Percentiles rank a stretch among this genome's conserved stretches.
Evolutionary conservation across 2,888 invertebrate genomes (phyloP).

Genomic region (Andrena trimmerana): DNA sequence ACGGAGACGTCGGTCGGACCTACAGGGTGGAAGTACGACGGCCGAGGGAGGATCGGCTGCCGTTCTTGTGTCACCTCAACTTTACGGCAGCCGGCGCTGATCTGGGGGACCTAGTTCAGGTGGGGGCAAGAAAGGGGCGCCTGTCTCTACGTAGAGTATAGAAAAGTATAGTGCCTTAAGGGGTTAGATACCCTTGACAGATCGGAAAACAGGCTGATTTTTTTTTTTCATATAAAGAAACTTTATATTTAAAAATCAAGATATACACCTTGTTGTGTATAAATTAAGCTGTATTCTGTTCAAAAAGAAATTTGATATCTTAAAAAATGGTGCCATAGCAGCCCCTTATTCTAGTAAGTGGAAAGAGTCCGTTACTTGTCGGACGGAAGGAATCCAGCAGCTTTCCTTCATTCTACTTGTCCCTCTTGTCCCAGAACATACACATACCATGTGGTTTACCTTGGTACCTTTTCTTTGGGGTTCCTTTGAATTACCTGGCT

Average conservation of each 20-base stretch:
- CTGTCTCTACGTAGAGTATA: slow-evolving; percentile 24
- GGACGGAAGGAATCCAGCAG: slow-evolving; percentile 22
- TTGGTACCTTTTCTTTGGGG: neutral
- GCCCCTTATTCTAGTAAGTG: neutral
- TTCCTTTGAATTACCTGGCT: neutral
- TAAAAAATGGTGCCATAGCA: too few relatives aligned
- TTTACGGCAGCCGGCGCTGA: slow-evolving; percentile 92
- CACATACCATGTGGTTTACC: slow-evolving; percentile 49
- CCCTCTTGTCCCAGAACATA: neutral
- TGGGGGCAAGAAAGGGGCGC: slow-evolving; percentile 77
- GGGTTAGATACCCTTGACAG: too few relatives aligned
- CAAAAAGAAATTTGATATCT: too few relatives aligned
- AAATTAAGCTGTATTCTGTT: too few relatives aligned
- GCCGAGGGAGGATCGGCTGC: slow-evolving; percentile 91
- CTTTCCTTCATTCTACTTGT: slow-evolving; percentile 19
- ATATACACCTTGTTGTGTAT: too few relatives aligned
- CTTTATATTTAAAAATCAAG: too few relatives aligned
- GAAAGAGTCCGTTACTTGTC: slow-evolving; percentile 47
- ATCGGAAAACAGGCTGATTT: too few relatives aligned
- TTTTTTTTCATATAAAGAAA: too few relatives aligned
- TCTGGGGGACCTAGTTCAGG: slow-evolving; percentile 93
- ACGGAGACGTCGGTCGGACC: slow-evolving; percentile 92
- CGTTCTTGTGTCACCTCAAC: slow-evolving; percentile 93
- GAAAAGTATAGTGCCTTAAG: too few relatives aligned
- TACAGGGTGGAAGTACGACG: slow-evolving; percentile 92